Evolutionary conservation across 2,797 vertebrate species (phyloP).

Genomic region (Nannoperca australis): DNA sequence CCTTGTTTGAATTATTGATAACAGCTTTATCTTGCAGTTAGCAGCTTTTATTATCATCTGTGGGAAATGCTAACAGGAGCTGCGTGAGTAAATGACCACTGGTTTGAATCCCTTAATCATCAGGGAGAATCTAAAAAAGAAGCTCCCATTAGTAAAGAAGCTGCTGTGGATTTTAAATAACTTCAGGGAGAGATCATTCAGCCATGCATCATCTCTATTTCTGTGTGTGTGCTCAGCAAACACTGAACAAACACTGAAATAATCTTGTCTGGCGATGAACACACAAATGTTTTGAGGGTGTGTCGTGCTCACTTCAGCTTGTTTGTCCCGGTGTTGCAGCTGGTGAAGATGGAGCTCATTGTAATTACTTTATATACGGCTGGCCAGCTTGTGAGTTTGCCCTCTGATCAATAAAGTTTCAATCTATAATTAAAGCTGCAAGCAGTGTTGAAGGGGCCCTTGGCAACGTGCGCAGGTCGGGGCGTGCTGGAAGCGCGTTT

Average conservation of each 20-base stretch:
- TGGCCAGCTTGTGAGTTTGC: too few species aligned
- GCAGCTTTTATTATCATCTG: neutral
- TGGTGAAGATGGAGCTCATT: too few species aligned
- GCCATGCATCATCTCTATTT: too few species aligned
- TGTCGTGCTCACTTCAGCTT: neutral
- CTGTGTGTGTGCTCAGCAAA: constrained; percentile 17
- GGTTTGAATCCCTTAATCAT: neutral
- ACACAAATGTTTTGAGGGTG: constrained; percentile 8
- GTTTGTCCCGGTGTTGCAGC: too few species aligned
- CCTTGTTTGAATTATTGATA: neutral
- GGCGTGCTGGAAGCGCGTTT: too few species aligned
- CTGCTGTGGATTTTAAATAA: neutral
- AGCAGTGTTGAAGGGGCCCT: too few species aligned
- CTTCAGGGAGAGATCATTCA: neutral
- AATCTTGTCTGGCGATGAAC: neutral
- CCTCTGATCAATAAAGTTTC: too few species aligned
- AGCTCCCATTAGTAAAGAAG: neutral
- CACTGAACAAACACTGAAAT: constrained; percentile 28
- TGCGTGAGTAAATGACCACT: neutral
- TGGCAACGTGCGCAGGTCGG: too few species aligned
- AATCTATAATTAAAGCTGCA: too few species aligned
- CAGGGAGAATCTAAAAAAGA: neutral
- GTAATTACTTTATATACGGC: too few species aligned
- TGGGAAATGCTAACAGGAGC: neutral
- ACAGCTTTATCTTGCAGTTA: neutral